phyloP scores from a whole-genome alignment of 2,888 invertebrate species.

The Metallyticus violacea region DNA sequence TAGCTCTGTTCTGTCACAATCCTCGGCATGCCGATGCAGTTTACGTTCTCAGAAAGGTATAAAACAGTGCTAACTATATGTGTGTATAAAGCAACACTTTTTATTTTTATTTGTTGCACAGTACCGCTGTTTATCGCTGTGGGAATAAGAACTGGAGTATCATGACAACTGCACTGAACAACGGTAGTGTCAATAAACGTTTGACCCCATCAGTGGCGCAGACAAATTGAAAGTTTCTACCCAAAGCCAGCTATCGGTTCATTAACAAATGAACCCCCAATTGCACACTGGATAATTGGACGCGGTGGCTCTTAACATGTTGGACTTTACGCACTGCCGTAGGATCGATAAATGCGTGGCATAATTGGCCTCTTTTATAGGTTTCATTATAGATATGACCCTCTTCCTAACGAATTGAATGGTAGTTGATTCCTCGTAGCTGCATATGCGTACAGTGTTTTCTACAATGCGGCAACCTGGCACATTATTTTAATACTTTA shows the following conservation, averaged over 20 bases:
- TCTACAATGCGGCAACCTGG: not conserved
- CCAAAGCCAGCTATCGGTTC: not conserved
- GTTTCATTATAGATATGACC: no score
- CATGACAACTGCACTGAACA: not conserved
- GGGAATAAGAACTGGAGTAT: not conserved
- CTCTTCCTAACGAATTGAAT: not conserved
- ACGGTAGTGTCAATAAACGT: not conserved
- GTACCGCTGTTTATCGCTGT: no score
- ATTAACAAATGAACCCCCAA: not conserved
- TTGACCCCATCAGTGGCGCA: not conserved
- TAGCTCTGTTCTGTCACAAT: no score
- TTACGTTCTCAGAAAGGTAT: no score
- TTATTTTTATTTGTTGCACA: no score
- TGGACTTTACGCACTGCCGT: not conserved
- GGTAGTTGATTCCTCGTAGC: not conserved
- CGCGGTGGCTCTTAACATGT: not conserved
- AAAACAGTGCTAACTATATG: no score
- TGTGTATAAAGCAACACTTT: no score
- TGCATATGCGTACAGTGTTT: not conserved
- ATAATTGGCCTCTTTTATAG: not conserved
- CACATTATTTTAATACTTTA: no score
- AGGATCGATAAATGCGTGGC: not conserved
- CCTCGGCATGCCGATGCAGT: no score
- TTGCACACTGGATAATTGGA: not conserved
- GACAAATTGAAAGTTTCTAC: not conserved